Evolutionary conservation across 2,888 invertebrate genomes (phyloP).

Genomic region (Invenusta paracnida): DNA sequence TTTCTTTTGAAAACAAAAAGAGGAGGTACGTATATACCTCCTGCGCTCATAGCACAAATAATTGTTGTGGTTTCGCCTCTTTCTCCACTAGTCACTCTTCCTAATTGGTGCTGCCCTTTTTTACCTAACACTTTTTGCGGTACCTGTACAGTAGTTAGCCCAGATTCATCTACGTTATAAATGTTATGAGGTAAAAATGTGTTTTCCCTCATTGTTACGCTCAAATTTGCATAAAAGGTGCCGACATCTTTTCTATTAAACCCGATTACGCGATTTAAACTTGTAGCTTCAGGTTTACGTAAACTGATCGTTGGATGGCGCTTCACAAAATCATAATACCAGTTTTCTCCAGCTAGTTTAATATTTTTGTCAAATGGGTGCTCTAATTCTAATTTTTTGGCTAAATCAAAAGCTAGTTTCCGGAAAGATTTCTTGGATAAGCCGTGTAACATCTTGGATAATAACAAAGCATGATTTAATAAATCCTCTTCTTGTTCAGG

Average conservation of each 20-base stretch:
- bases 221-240: constrained; percentile 41
- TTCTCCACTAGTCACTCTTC: constrained; percentile 41
- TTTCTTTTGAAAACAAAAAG: constrained; percentile 45
- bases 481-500: constrained; percentile 32
- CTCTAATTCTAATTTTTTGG: not conserved
- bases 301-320: not conserved
- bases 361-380: constrained; percentile 20
- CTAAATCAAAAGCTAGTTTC: constrained; percentile 29
- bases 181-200: constrained; percentile 28
- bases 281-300: constrained; percentile 35
- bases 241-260: constrained; percentile 32
- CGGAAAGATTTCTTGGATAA: not conserved
- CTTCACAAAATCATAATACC: constrained; percentile 35
- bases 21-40: constrained; percentile 45
- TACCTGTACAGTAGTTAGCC: constrained; percentile 32
- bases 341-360: constrained; percentile 32
- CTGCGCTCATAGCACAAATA: constrained; percentile 41
- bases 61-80: constrained; percentile 44
- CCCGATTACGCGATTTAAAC: constrained; percentile 35
- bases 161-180: constrained; percentile 40
- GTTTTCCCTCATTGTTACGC: constrained; percentile 30
- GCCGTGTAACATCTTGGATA: constrained; percentile 20
- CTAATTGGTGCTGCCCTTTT: constrained; percentile 41
- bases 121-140: constrained; percentile 38
- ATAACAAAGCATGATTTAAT: constrained; percentile 25